Evolutionary conservation across 2,113 vertebrate genomes (phyloP), one percentile per base, ranked within the genome.

Genomic region (Ramphastos sulfuratus): DNA sequence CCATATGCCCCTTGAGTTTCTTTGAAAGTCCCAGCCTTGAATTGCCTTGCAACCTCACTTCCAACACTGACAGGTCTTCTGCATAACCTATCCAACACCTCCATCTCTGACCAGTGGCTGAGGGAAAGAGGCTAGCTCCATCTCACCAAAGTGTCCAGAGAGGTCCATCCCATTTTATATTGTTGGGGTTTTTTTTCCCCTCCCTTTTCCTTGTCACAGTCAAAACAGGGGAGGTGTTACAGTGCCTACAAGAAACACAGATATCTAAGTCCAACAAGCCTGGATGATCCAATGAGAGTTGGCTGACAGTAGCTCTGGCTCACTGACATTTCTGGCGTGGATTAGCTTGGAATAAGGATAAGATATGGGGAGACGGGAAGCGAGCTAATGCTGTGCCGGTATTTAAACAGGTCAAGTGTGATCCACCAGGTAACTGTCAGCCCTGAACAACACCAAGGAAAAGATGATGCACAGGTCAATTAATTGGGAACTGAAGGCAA

Each of bases 231-330:
- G 35, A 92, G 35, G 18, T 82, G 85, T 77, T 87, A 61, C 52
- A 56, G 30, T 44, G 33, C 46, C 58, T 80, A 33, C 15, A 79
- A 44, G 27, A 33, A 87, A 66, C 3, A 12, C 52, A 44, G 28
- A 71, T 76, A 85, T 93, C 61, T 86, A 93, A 92, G 83, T 39
- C 81, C 54, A 93, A 55, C n/a, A 55, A 35, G 65, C 71, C 33
- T 67, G 42, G 48, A 52, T 81, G 70, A 90, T 86, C 56, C 80
- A 95, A 71, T 5, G 2, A 83, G 83, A 93, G 58, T 2, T 90
- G 83, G 77, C 72, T 91, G 75, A 89, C 21, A 72, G 75, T 67
- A 87, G 70, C 52, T 83, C 79, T 91, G 87, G 66, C 85, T 92
- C 74, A 66, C 64, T 44, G 54, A 86, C 54, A 60, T 88, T 86